Conservation (phyloP, 2,113 vertebrate species). For the Xiphophorus couchianus region DNA sequence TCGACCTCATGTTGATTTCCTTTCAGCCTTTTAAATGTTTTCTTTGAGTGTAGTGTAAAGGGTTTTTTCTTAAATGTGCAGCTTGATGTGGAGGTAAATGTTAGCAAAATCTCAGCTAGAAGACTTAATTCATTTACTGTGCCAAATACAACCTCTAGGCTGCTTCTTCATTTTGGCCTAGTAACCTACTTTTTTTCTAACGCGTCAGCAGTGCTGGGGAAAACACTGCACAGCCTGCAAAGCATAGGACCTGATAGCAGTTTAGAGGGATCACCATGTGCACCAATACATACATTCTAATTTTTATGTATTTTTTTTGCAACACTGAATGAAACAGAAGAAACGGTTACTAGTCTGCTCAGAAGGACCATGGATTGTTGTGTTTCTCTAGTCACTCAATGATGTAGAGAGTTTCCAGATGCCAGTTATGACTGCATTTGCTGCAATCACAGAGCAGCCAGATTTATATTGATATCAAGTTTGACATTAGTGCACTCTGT, state of each 20-base stretch:
- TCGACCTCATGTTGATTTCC: background rate
- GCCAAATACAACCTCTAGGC: slow-evolving; percentile 25
- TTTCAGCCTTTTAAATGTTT: background rate
- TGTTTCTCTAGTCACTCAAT: background rate
- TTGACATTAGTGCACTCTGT: background rate
- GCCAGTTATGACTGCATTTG: background rate
- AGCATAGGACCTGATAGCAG: slow-evolving; percentile 26
- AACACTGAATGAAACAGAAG: background rate
- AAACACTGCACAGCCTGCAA: slow-evolving; percentile 13
- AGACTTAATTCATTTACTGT: slow-evolving; percentile 13
- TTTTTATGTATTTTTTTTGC: background rate
- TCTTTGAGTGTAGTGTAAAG: background rate
- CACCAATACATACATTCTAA: background rate
- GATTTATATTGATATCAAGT: no score
- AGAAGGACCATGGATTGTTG: background rate
- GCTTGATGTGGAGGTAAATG: background rate
- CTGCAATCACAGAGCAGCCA: no score
- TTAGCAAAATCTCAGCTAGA: slow-evolving; percentile 19
- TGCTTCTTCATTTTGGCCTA: slow-evolving; percentile 21
- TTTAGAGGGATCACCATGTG: background rate
- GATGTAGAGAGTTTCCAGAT: background rate
- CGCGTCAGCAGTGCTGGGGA: slow-evolving; percentile 43
- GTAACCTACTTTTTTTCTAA: slow-evolving; percentile 30
- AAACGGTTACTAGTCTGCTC: background rate
- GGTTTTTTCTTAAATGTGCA: background rate